A percentile compares a stretch with the other conserved stretches of the same genome.
These are phyloP conservation scores for Axea sp. DNA, from an alignment of 2,888 invertebrate genomes.

Conservation along the genomic window DNA sequence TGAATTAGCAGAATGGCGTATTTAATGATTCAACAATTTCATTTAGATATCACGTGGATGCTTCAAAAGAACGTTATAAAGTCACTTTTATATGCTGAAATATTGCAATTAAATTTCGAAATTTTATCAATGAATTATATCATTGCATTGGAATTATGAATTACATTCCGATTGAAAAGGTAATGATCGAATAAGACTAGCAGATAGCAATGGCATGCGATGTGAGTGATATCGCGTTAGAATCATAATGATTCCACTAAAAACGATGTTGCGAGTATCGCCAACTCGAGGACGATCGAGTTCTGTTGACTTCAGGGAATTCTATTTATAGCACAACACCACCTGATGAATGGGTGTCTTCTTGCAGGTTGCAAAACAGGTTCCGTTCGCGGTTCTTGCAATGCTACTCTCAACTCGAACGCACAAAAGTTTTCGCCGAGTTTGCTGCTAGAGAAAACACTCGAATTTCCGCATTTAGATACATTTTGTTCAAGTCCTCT, in stretches of 20 bases:
- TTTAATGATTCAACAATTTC: no score
- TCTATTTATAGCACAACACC: conserved; percentile 73
- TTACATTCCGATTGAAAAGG: no score
- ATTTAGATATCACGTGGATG: no score
- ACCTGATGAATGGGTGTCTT: conserved; percentile 67
- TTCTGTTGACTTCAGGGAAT: conserved; percentile 73
- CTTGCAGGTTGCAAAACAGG: conserved; percentile 66
- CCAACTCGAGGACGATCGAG: conserved; percentile 43
- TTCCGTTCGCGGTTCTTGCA: conserved; percentile 60
- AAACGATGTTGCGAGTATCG: conserved; percentile 19
- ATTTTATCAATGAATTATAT: no score
- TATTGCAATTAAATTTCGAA: no score
- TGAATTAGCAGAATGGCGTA: no score
- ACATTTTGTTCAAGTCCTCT: no score
- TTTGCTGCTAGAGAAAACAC: conserved; percentile 56
- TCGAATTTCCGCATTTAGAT: conserved; percentile 44
- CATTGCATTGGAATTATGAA: no score
- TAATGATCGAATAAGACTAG: no score
- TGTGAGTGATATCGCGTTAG: conserved; percentile 18
- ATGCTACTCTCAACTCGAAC: conserved; percentile 46
- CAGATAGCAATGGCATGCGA: no score
- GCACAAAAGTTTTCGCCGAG: conserved; percentile 53
- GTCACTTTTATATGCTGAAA: no score
- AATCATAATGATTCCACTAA: conserved; percentile 22
- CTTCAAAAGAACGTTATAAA: no score